These are phyloP conservation scores for Caenorhabditis virilis DNA, from an alignment of 2,888 invertebrate genomes.

Conservation along the genomic window DNA sequence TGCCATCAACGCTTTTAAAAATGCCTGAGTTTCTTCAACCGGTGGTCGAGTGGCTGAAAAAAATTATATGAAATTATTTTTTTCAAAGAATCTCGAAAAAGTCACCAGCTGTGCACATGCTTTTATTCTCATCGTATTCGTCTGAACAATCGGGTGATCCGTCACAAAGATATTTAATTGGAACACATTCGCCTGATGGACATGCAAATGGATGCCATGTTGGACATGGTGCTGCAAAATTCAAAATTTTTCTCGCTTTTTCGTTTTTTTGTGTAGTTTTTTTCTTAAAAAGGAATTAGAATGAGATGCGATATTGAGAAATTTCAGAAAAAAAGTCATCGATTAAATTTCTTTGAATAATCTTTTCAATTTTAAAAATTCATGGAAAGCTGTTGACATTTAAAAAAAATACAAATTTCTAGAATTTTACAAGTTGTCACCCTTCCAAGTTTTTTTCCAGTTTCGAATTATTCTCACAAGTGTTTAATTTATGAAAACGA, in stretches of 20 bases:
- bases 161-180: constrained; percentile 92
- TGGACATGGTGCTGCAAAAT: constrained; percentile 77
- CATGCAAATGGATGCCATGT: constrained; percentile 96
- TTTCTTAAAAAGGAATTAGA: too few species aligned
- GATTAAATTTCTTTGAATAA: too few species aligned
- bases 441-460: too few species aligned
- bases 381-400: too few species aligned
- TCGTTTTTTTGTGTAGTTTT: too few species aligned
- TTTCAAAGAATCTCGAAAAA: constrained; percentile 10
- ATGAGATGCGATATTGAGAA: too few species aligned
- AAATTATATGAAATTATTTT: constrained; percentile 5
- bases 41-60: constrained; percentile 87
- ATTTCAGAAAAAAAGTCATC: background rate
- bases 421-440: too few species aligned
- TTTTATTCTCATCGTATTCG: constrained; percentile 91
- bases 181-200: constrained; percentile 87
- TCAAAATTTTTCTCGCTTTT: too few species aligned
- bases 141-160: constrained; percentile 88
- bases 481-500: too few species aligned
- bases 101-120: constrained; percentile 90
- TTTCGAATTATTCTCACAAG: too few species aligned
- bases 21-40: constrained; percentile 93
- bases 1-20: constrained; percentile 87
- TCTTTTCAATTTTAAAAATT: too few species aligned
- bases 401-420: too few species aligned